Base-by-base conservation (phyloP, 2,888 invertebrate genomes). In the Synergus gifuensis region DNA sequence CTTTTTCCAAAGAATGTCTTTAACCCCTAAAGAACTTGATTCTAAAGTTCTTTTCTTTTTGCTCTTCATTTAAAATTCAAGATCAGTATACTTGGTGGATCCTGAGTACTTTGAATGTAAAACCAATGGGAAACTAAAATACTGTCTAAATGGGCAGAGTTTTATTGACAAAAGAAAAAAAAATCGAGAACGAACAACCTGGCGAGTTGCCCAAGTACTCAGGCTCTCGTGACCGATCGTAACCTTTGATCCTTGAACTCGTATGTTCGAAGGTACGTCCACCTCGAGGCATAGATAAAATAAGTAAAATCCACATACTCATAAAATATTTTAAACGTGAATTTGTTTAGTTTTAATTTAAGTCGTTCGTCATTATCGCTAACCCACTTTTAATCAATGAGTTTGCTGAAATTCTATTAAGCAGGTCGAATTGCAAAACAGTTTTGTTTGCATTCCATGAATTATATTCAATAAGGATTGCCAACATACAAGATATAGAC, bases 211-310 rank as follows among this genome's bases (percentile, higher is more conserved):
- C 36, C 63, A 49, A 66, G 78, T 81, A 79, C 73, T 81, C 79
- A 76, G 78, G 76, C 78, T 83, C 44, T 81, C 76, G 79, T 81
- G 78, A 79, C 80, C 66, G 79, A 73, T 66, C 78, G 22, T 79
- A 58, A 77, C 79, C 78, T 80, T 67, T 58, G 76, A 77, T 79
- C 76, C 44, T 54, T 76, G 42, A 46, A 79, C 58, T 14, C 44
- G 66, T 66, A 66, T n/a, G 44, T 66, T 49, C 14, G 3, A 66
- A 69, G 49, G 22, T 36, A 62, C 14, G 14, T 22, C 54, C 73
- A 76, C 66, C 76, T 78, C 44, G 44, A 76, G 77, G 60, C 49
- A 36, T 78, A 44, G 5, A 73, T 73, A 76, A 66, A 42, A 12
- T 60, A 66, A 18, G 16, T 40, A 67, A 66, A 40, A 54, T n/a